These are phyloP conservation scores for Siniperca knerii DNA, from an alignment of 2,113 vertebrate genomes.

Conservation along the genomic window DNA sequence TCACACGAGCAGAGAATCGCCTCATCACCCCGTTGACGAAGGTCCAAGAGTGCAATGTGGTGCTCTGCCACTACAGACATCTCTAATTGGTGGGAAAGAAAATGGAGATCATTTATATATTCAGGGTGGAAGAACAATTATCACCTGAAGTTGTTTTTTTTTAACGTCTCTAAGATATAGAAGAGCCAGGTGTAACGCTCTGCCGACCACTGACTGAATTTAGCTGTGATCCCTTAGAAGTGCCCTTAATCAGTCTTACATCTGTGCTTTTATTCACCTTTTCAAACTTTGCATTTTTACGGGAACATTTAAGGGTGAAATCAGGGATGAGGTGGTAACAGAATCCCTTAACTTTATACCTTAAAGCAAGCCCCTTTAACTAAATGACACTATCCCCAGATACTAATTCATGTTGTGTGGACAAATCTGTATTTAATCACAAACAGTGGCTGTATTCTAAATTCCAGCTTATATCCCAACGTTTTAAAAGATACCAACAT, in stretches of 20 bases:
- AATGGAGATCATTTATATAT: conserved; percentile 37
- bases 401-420: no score
- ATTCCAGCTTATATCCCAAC: not conserved
- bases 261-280: not conserved
- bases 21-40: conserved; percentile 68
- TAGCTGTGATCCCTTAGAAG: not conserved
- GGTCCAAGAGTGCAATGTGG: conserved; percentile 76
- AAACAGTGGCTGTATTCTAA: not conserved
- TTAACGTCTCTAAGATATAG: not conserved
- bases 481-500: not conserved
- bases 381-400: no score
- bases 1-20: conserved; percentile 77
- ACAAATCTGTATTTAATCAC: not conserved
- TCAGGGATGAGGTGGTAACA: not conserved
- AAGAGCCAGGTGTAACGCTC: not conserved
- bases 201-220: not conserved
- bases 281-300: not conserved
- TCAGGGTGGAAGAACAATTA: not conserved
- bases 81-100: conserved; percentile 68
- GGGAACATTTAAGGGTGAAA: not conserved
- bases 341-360: not conserved
- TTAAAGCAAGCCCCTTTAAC: not conserved
- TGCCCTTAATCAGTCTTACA: not conserved
- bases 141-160: conserved; percentile 23
- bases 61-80: conserved; percentile 58